Evolutionary conservation across 2,888 invertebrate species (phyloP).

Genomic region (Watsonalla cultraria): DNA sequence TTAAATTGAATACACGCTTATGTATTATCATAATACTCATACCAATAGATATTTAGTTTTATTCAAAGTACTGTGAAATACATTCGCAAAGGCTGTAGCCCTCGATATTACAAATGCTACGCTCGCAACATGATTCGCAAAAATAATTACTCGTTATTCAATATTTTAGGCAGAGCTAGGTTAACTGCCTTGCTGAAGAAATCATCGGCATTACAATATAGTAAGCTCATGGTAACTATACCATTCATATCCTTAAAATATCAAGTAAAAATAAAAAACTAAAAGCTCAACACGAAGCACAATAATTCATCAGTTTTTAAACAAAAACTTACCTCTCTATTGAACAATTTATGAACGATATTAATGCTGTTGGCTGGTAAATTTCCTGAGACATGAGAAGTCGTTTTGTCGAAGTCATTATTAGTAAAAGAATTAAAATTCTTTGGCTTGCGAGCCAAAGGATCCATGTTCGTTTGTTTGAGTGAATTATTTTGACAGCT

Average conservation of each 20-base stretch:
- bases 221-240: too few relatives aligned
- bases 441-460: constrained; percentile 53
- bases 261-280: constrained; percentile 25
- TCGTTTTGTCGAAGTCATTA: constrained; percentile 46
- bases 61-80: too few relatives aligned
- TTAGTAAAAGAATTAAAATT: constrained; percentile 44
- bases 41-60: too few relatives aligned
- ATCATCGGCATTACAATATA: not conserved
- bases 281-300: constrained; percentile 27
- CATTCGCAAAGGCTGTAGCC: too few relatives aligned
- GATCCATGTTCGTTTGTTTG: constrained; percentile 77
- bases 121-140: too few relatives aligned
- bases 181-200: too few relatives aligned
- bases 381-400: constrained; percentile 40
- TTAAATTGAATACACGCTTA: too few relatives aligned
- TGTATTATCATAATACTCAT: too few relatives aligned
- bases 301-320: constrained; percentile 16
- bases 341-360: constrained; percentile 76
- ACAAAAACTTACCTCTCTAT: constrained; percentile 76
- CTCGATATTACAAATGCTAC: too few relatives aligned
- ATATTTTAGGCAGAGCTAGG: too few relatives aligned
- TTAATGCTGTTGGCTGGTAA: constrained; percentile 49
- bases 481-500: constrained; percentile 55
- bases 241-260: too few relatives aligned
- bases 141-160: too few relatives aligned